These are phyloP conservation scores for Anolis apletophallus DNA, from an alignment of 2,797 vertebrate genomes.

Conservation along the genomic window DNA sequence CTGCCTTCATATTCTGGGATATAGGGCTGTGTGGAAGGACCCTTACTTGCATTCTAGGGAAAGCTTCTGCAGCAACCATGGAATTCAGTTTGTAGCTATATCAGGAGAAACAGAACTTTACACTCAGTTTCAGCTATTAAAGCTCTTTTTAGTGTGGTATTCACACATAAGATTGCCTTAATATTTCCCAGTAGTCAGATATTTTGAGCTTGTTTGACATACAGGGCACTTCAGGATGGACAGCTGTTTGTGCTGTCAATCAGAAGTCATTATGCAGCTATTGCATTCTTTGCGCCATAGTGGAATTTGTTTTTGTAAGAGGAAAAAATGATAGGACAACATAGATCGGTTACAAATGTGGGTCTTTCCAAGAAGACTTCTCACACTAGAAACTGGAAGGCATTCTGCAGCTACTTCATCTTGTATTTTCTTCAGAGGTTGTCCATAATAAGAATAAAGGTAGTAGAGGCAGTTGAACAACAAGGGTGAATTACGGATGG, in stretches of 20 bases:
- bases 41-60: not conserved
- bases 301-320: not conserved
- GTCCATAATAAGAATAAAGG: no score
- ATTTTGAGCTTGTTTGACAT: not conserved
- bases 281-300: no score
- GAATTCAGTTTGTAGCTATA: not conserved
- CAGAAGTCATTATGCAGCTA: not conserved
- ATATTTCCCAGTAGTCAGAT: not conserved
- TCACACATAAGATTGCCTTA: not conserved
- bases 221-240: not conserved
- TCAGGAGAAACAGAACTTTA: not conserved
- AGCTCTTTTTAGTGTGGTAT: not conserved
- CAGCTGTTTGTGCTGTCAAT: not conserved
- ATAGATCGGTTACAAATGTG: not conserved
- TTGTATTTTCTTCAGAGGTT: no score
- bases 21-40: no score
- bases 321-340: not conserved
- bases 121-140: not conserved
- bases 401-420: no score
- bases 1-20: no score
- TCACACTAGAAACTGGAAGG: no score
- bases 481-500: no score
- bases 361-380: no score
- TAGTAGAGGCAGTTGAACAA: no score
- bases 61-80: not conserved